Conservation (phyloP, 1,140 invertebrate species). For the Belonocnema kinseyi region DNA sequence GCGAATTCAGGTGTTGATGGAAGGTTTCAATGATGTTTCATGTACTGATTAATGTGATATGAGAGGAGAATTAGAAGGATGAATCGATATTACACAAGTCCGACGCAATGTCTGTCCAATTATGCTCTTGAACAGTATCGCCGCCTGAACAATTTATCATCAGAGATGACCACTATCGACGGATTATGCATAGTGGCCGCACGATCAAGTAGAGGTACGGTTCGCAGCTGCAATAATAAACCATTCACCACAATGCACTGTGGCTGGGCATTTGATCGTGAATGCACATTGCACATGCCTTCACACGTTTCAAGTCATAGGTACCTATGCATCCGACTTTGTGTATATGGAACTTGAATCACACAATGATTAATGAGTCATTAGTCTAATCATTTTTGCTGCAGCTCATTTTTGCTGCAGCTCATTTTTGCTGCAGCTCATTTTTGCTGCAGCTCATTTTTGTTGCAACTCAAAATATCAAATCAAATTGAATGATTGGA, state of each 20-base stretch:
- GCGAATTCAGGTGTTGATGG: too few species aligned
- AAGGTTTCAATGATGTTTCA: neutral
- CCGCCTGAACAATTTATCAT: conserved; percentile 1
- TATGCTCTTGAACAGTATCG: neutral
- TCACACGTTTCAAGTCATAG: neutral
- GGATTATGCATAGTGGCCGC: conserved; percentile 11
- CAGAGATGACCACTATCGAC: conserved; percentile 1
- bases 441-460: too few species aligned
- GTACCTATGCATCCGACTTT: too few species aligned
- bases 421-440: too few species aligned
- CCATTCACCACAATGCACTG: conserved; percentile 7
- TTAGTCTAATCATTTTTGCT: too few species aligned
- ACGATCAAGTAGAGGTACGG: neutral
- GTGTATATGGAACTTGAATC: too few species aligned
- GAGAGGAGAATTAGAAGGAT: neutral
- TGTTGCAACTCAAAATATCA: too few species aligned
- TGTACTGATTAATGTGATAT: neutral
- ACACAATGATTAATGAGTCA: too few species aligned
- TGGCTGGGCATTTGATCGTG: neutral
- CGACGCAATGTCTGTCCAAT: neutral
- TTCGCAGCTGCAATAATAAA: conserved; percentile 35
- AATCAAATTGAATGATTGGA: too few species aligned
- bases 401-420: too few species aligned
- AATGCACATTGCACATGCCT: neutral
- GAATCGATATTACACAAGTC: too few species aligned